Base-by-base conservation (phyloP, 2,888 invertebrate species). In the Tineola bisselliella region DNA sequence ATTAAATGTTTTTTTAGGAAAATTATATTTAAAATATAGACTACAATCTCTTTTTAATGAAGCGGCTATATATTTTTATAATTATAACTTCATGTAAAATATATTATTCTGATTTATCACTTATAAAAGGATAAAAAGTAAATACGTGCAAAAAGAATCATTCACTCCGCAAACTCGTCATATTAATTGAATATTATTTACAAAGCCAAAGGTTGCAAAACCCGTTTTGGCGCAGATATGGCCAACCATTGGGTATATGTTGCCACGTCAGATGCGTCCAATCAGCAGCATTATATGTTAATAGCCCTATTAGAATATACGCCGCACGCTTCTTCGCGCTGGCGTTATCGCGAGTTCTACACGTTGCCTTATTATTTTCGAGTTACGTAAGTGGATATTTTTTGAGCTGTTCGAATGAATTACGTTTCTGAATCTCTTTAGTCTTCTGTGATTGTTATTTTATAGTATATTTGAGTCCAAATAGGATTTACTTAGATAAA, bases 261-360 rank as follows among this genome's bases (percentile, higher is more conserved):
- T 44, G 44, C 13, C 38, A 59, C 76, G 73, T 79, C 79, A 81
- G 81, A 84, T 83, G 81, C 82, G 82, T 84, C 89, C 89, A 90
- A 90, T 90, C 89, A 89, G 88, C 82, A 68, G 80, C 79, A 87
- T 87, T 87, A 87, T 87, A 87, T 87, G 87, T 84, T 86, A 87
- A 87, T 87, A 81, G 81, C 77, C 65, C 84, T 80, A 87, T 87
- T 87, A 86, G 84, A 87, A 87, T 86, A 86, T 78, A 79, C 76
- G 72, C 76, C 70, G 74, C 75, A 70, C 71, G 73, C 73, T 73
- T 75, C 77, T 79, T 79, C 79, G 79, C 80, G 57, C 57, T 44
- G 38, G 56, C 61, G 74, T 69, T 65, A 58, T 58, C 58, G 58
- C 33, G 18, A 18, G 15, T 58, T 33, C 31, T 58, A 58, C 58